Base-by-base conservation (phyloP, 2,888 invertebrate genomes). In the Scaptomyza flava region DNA sequence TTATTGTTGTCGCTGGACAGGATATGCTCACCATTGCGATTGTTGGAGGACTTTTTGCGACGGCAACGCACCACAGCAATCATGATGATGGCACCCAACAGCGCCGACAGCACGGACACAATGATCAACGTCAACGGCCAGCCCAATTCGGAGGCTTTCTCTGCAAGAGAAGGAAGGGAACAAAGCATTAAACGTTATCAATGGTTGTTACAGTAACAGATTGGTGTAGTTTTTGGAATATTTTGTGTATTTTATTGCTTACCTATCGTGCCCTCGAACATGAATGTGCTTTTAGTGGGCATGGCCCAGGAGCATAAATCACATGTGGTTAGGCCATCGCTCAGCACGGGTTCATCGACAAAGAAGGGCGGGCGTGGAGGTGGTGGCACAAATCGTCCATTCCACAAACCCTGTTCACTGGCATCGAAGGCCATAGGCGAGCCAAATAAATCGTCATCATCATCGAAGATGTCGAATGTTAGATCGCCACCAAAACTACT, bases 281-380 rank as follows among this genome's bases (percentile, higher is more conserved):
- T 93, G 91, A 92, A 93, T 63, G 93, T 93, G 90, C 93, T 93
- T 90, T 93, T 93, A 53, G 91, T 91, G 93, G 93, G 93, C 94
- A 94, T 91, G 74, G 95, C 95, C 95, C 95, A 95, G 75, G 95
- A 93, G 91, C 95, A 95, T 79, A 95, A 93, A 92, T 95, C 95
- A 91, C 95, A 95, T 84, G 95, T 95, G 84, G 95, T 95, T 77
- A 95, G 93, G 68, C 95, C 95, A 91, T 95, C 95, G 71, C 94
- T 93, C 76, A 93, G 92, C 68, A 91, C 91, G 66, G 93, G 93
- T 68, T 93, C 93, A 59, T 94, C 94, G 81, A 95, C 94, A 66
- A 95, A 93, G 89, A 94, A 94, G 47, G 94, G 93, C 20, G 95
- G 94, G 69, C 95, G 92, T 17, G 95, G 95, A 45, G 95, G 95